These are phyloP conservation scores for Sogatella furcifera DNA, from an alignment of 1,140 invertebrate genomes.

Conservation along the genomic window DNA sequence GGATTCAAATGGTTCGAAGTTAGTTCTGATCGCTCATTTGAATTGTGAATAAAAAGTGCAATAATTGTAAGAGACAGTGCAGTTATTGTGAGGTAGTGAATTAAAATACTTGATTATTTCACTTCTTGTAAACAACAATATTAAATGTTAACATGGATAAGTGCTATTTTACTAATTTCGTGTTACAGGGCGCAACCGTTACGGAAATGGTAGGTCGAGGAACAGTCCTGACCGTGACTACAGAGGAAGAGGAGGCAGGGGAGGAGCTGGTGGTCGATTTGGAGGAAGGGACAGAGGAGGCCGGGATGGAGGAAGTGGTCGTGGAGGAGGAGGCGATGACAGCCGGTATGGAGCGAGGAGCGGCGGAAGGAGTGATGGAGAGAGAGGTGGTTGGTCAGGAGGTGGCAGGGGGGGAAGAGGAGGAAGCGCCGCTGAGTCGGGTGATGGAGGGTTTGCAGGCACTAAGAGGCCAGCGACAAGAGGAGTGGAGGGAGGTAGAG, in stretches of 20 bases:
- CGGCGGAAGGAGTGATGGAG: too few species aligned
- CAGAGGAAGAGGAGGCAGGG: not conserved
- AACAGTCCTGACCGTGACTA: not conserved
- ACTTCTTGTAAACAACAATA: too few species aligned
- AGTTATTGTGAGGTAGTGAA: too few species aligned
- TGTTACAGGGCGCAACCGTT: not conserved
- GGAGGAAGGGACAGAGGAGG: not conserved
- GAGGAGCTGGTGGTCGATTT: not conserved
- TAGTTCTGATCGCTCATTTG: not conserved
- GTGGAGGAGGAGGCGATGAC: constrained; percentile 5
- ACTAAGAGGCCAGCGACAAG: too few species aligned
- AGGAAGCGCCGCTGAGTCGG: too few species aligned
- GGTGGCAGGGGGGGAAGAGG: too few species aligned
- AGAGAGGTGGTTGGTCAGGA: too few species aligned
- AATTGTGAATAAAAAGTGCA: not conserved
- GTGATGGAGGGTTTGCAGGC: too few species aligned
- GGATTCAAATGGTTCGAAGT: not conserved
- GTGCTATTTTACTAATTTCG: not conserved
- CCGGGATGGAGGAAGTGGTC: not conserved
- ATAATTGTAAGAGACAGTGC: too few species aligned
- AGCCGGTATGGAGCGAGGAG: constrained; percentile 6
- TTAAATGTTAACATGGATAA: too few species aligned
- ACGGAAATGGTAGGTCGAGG: not conserved
- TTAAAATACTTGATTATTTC: too few species aligned
- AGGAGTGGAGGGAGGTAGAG: too few species aligned